Base-by-base conservation (phyloP, 1,140 invertebrate species). In the Diorhabda elongata region DNA sequence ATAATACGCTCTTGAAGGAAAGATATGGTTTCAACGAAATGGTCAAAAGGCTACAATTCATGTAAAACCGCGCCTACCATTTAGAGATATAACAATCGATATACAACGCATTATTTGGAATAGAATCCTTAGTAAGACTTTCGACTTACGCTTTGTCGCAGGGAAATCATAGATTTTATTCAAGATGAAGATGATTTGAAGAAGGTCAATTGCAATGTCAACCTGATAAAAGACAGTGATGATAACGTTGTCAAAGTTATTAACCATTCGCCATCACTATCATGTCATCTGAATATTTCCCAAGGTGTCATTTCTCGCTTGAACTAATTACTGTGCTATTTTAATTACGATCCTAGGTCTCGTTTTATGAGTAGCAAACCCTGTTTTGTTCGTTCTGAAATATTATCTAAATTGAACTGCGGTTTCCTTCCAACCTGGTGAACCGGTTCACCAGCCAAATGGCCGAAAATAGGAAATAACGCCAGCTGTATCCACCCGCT, bases 101-200 rank as follows among this genome's bases (percentile, higher is more conserved):
- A 47, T 80, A 77, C 67, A 67, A 72, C 61, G 75, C 78, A 9
- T 47, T 78, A 66, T 78, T 79, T 73, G 74, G 75, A 79, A 78
- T 77, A 44, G 52, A 71, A 42, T 57, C 66, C 7, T 68, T 58
- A 67, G 64, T 67, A 56, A 67, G 73, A 58, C 44, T 73, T 61
- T 56, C 11, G 41, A 67, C 66, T 44, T 71, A 64, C 57, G 68
- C 63, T 66, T 58, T 71, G 11, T 63, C 68, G 11, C 47, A 67
- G 26, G 71, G 0, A 71, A 61, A 68, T 66, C n/a, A 43, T 67
- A 57, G 26, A 64, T 44, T 42, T 68, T 9, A 57, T 71, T 59
- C 7, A 56, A 9, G 56, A 59, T 60, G 70, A 73, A 57, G 70
- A 71, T 7, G 70, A 70, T 44, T 47, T 71, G 4, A 26, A 56